A percentile compares a stretch with the other conserved stretches of the same genome.
Evolutionary conservation across 2,888 invertebrate genomes (phyloP).

Genomic region (Strigamia transsilvanica): DNA sequence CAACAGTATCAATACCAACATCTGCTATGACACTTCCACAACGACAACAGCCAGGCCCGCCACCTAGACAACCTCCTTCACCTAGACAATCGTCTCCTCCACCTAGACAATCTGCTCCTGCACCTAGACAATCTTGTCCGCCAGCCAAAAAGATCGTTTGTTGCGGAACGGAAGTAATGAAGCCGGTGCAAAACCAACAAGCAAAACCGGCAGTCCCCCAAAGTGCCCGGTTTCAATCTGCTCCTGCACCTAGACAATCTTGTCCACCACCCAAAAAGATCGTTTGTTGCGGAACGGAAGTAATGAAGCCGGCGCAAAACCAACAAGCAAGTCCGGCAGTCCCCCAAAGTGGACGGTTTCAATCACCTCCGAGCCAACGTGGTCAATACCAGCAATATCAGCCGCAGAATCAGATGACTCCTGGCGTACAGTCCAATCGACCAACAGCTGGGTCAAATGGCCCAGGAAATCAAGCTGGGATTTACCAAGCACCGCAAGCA

Average conservation of each 20-base stretch:
- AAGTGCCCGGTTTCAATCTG: neutral
- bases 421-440: neutral
- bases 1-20: neutral
- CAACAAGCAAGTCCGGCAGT: neutral
- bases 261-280: neutral
- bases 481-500: neutral
- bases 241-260: neutral
- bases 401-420: neutral
- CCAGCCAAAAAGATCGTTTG: neutral
- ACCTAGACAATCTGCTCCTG: no score
- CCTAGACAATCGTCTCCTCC: no score
- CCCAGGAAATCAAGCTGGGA: neutral
- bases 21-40: neutral
- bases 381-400: neutral
- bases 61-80: no score
- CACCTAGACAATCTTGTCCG: neutral
- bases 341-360: neutral
- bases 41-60: no score
- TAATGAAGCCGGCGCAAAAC: neutral
- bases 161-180: neutral
- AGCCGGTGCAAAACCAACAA: neutral
- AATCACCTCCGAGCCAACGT: no score
- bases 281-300: neutral
- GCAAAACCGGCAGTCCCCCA: neutral
- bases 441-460: no score